These are phyloP conservation scores for Ahaetulla prasina DNA, from an alignment of 2,113 vertebrate species.

Conservation along the genomic window DNA sequence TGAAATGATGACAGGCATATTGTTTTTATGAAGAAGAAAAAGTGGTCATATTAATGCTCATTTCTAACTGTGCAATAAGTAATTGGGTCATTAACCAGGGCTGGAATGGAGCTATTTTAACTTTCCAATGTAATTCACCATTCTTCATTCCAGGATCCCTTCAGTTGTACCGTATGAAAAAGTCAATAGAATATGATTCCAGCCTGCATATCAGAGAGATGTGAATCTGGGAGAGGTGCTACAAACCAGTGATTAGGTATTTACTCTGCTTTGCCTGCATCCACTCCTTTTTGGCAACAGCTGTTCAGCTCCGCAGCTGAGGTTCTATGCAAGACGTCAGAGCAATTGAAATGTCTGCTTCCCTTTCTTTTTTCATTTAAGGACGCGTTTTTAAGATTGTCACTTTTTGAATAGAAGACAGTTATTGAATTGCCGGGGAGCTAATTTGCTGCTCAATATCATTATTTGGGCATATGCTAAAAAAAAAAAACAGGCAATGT, in stretches of 20 bases:
- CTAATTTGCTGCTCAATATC: neutral
- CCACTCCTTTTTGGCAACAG: constrained; percentile 16
- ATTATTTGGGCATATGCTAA: neutral
- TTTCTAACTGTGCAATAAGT: constrained; percentile 51
- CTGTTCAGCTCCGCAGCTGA: constrained; percentile 1
- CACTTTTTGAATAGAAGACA: neutral
- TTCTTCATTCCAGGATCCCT: constrained; percentile 47
- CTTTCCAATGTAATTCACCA: constrained; percentile 52
- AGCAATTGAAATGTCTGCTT: constrained; percentile 11
- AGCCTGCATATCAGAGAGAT: constrained; percentile 16
- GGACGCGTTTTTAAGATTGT: neutral
- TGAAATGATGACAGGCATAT: neutral
- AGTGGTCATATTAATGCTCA: constrained; percentile 50
- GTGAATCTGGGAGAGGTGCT: neutral
- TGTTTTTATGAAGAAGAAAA: constrained; percentile 22
- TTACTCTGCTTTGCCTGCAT: constrained; percentile 6
- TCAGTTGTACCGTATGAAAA: constrained; percentile 11
- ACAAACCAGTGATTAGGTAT: neutral
- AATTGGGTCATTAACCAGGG: constrained; percentile 55
- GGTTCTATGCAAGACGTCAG: neutral
- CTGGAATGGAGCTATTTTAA: constrained; percentile 47
- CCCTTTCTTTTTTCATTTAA: neutral
- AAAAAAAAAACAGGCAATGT: neutral
- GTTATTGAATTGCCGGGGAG: neutral
- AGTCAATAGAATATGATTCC: constrained; percentile 40